phyloP scores from a whole-genome alignment of 30 jellyfish, hydroid and myxozoan species.

The Chironex yamaguchii region DNA sequence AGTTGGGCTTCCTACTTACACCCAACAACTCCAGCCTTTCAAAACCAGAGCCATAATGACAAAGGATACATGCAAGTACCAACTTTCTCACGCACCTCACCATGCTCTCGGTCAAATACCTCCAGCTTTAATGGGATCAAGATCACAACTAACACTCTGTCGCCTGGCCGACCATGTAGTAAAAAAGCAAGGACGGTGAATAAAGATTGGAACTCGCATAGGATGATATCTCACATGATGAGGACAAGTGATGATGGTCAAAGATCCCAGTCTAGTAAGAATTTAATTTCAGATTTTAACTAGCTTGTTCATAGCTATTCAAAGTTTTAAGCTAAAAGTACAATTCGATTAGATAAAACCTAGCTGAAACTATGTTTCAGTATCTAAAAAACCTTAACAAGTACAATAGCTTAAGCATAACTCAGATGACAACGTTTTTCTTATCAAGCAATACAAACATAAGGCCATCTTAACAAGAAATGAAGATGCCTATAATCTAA shows the following conservation, averaged over 20 bases:
- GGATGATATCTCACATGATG: neutral
- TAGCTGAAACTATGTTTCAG: too few relatives aligned
- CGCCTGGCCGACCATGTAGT: neutral
- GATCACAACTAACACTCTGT: neutral
- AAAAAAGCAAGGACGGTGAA: neutral
- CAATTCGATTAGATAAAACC: too few relatives aligned
- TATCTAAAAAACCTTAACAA: too few relatives aligned
- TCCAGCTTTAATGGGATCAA: neutral
- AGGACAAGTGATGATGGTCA: neutral
- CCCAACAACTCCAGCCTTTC: neutral
- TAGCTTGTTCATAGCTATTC: too few relatives aligned
- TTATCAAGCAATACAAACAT: too few relatives aligned
- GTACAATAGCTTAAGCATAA: too few relatives aligned
- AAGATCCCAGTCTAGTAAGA: neutral
- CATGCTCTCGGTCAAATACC: neutral
- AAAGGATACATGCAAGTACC: neutral
- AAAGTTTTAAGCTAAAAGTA: too few relatives aligned
- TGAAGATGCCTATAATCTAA: too few relatives aligned
- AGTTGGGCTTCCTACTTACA: too few relatives aligned
- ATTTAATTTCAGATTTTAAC: too few relatives aligned
- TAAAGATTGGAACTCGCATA: neutral
- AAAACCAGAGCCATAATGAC: neutral
- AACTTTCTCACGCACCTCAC: neutral
- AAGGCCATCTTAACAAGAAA: too few relatives aligned
- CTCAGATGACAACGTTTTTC: too few relatives aligned